Conservation (phyloP, 2,888 invertebrate species). For the Oscheius sp. region DNA sequence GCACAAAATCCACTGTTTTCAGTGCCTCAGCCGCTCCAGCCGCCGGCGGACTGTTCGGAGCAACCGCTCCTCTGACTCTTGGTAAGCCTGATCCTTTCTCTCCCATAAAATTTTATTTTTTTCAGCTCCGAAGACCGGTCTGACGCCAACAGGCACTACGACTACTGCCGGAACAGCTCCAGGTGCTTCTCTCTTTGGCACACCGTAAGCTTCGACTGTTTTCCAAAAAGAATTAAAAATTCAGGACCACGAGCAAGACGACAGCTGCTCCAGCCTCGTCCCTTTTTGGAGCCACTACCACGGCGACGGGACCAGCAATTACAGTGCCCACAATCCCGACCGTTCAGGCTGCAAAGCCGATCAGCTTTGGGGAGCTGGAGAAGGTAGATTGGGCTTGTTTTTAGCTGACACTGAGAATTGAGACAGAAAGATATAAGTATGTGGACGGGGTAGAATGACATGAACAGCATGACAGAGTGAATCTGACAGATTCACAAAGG, state of each 20-base stretch:
- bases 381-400: constrained; percentile 7
- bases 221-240: too few species aligned
- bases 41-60: constrained; percentile 31
- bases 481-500: too few species aligned
- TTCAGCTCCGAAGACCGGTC: neutral
- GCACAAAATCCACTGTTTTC: neutral
- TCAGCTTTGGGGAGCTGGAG: constrained; percentile 41
- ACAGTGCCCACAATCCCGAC: constrained; percentile 32
- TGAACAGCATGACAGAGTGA: too few species aligned
- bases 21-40: neutral
- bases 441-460: too few species aligned
- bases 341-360: constrained; percentile 27
- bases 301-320: constrained; percentile 17
- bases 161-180: neutral
- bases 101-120: neutral
- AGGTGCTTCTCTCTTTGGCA: neutral
- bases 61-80: constrained; percentile 19
- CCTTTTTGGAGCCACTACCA: neutral
- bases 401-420: neutral
- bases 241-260: too few species aligned
- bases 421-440: too few species aligned
- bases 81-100: neutral
- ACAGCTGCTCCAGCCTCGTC: constrained; percentile 3
- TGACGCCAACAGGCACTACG: neutral
- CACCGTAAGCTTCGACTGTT: neutral